Conservation (phyloP, 2,888 invertebrate species). For the Stegana nigrithorax region DNA sequence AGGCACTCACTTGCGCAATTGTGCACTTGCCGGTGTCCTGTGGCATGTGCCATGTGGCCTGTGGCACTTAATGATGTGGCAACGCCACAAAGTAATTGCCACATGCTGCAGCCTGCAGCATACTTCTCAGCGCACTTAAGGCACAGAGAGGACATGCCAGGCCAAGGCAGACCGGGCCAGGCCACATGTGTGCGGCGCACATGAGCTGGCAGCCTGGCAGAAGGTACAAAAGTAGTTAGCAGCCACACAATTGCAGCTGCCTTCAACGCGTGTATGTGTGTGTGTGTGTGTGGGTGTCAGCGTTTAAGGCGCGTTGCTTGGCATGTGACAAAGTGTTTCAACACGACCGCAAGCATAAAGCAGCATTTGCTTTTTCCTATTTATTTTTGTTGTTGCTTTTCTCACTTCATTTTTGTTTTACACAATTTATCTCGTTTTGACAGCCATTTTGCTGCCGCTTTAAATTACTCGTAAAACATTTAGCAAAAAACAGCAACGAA, state of each 20-base stretch:
- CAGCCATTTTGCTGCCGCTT: neutral
- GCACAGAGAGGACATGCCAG: no score
- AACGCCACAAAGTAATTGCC: constrained; percentile 44
- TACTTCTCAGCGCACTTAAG: no score
- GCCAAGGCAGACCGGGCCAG: neutral
- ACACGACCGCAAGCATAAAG: no score
- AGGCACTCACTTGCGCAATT: neutral
- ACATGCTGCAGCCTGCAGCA: neutral
- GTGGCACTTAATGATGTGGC: neutral
- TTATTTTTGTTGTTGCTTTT: no score
- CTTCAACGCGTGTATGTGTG: no score
- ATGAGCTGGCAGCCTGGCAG: neutral
- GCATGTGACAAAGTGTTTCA: constrained; percentile 40
- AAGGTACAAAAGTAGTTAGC: neutral
- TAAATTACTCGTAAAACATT: constrained; percentile 20
- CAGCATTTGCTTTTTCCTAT: no score
- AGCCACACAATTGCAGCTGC: no score
- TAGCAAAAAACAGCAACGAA: neutral
- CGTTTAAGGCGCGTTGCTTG: constrained; percentile 56
- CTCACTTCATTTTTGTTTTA: constrained; percentile 49
- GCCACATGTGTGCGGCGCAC: no score
- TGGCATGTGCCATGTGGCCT: no score
- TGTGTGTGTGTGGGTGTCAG: neutral
- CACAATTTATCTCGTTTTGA: neutral
- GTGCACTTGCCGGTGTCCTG: constrained; percentile 43